A percentile compares a stretch with the other conserved stretches of the same genome.
phyloP scores from a whole-genome alignment of 2,113 vertebrate genomes.

The Passer montanus region DNA sequence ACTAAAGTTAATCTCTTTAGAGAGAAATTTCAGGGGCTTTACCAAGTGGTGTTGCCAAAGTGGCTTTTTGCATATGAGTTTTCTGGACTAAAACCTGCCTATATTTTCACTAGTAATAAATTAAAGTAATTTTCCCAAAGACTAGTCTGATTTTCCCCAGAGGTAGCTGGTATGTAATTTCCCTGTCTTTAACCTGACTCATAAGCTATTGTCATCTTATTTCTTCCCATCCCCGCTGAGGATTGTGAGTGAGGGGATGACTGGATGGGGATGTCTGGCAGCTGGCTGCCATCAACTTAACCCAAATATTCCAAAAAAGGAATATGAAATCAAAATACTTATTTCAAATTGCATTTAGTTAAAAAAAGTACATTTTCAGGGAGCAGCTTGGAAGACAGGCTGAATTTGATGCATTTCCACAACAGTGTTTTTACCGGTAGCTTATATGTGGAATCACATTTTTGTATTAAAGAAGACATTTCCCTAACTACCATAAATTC shows the following conservation, averaged over 20 bases:
- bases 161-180: rapidly evolving
- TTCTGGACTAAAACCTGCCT: not conserved
- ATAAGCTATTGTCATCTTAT: not conserved
- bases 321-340: not conserved
- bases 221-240: not conserved
- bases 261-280: too few relatives aligned
- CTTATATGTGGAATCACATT: not conserved
- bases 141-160: not conserved
- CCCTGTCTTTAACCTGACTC: rapidly evolving
- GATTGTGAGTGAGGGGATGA: rapidly evolving
- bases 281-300: not conserved
- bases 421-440: not conserved
- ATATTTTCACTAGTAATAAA: not conserved
- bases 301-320: not conserved
- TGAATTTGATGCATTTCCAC: not conserved
- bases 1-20: not conserved
- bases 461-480: not conserved
- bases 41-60: not conserved
- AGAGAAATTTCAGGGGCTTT: not conserved
- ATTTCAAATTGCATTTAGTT: not conserved
- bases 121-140: not conserved
- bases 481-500: not conserved
- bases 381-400: not conserved
- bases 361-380: not conserved
- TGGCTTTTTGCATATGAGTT: not conserved